Evolutionary conservation across 2,797 vertebrate species (phyloP).

Genomic region (Petrocephalus schoutedeni): DNA sequence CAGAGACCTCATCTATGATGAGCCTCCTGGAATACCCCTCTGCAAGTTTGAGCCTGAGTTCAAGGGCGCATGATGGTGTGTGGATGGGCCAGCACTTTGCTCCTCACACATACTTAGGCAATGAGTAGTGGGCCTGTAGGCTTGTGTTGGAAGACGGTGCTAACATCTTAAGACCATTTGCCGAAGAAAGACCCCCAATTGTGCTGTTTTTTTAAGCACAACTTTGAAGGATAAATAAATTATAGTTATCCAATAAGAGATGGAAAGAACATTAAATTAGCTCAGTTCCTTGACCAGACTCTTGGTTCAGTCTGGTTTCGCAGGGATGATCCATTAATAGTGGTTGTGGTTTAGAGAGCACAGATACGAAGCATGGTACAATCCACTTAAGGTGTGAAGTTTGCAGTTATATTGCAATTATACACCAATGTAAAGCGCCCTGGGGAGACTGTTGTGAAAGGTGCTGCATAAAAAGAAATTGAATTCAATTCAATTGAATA

Average conservation of each 20-base stretch:
- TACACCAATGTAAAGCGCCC: too few species aligned
- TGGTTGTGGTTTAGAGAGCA: not conserved
- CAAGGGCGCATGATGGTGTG: not conserved
- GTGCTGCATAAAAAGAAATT: too few species aligned
- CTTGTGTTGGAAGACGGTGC: not conserved
- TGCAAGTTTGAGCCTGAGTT: not conserved
- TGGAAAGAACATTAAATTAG: slow-evolving; percentile 42
- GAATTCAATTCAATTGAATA: too few species aligned
- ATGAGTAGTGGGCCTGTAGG: not conserved
- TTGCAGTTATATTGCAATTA: not conserved
- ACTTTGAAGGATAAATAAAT: slow-evolving; percentile 37
- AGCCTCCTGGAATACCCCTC: not conserved
- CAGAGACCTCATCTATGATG: not conserved
- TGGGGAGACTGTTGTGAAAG: too few species aligned
- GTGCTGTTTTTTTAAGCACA: not conserved
- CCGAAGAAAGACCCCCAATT: not conserved
- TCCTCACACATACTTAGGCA: not conserved
- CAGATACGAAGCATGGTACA: not conserved
- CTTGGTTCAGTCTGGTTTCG: slow-evolving; percentile 33
- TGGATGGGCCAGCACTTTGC: not conserved
- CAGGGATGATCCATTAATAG: not conserved
- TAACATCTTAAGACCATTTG: not conserved
- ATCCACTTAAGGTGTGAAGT: not conserved
- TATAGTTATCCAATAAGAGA: slow-evolving; percentile 45
- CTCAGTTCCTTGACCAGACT: slow-evolving; percentile 38